A percentile compares a stretch with the other conserved stretches of the same genome.
Conservation (phyloP, 2,888 invertebrate genomes). For the Anorthoa munda region DNA sequence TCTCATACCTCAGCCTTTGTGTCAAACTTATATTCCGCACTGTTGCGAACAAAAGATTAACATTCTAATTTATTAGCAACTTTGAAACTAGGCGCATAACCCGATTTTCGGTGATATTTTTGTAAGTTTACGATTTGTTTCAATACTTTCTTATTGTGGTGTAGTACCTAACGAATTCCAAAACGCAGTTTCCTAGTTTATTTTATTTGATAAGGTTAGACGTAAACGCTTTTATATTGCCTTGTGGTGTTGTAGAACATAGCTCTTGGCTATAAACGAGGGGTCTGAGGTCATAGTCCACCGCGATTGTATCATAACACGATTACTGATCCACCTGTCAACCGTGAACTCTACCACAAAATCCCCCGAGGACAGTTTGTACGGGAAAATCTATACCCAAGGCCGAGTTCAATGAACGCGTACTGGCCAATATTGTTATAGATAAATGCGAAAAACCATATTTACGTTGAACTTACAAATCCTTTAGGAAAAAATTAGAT, state of each 20-base stretch:
- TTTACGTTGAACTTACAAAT: constrained; percentile 6
- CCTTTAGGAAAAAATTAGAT: constrained; percentile 16
- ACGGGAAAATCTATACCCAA: constrained; percentile 32
- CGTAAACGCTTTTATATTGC: not conserved
- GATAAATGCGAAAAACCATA: constrained; percentile 3
- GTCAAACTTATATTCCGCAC: constrained; percentile 45
- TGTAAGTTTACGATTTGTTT: not conserved
- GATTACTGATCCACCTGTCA: constrained; percentile 25
- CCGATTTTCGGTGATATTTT: not conserved
- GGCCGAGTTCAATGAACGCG: constrained; percentile 44
- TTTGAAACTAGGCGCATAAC: constrained; percentile 7
- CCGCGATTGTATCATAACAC: constrained; percentile 14
- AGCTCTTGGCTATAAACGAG: not conserved
- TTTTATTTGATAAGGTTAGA: not conserved
- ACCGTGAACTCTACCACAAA: constrained; percentile 21
- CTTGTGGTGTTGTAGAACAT: not conserved
- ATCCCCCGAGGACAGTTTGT: constrained; percentile 11
- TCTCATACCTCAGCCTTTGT: constrained; percentile 20
- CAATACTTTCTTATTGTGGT: not conserved
- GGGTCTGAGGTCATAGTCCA: constrained; percentile 16
- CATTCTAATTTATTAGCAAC: constrained; percentile 40
- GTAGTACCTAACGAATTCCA: too few species aligned
- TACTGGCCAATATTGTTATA: constrained; percentile 28
- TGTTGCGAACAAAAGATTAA: constrained; percentile 26
- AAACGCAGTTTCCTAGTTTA: too few species aligned